Evolutionary conservation across 2,113 vertebrate species (phyloP), one percentile per base, ranked within the genome.

Genomic region (Euleptes europaea): DNA sequence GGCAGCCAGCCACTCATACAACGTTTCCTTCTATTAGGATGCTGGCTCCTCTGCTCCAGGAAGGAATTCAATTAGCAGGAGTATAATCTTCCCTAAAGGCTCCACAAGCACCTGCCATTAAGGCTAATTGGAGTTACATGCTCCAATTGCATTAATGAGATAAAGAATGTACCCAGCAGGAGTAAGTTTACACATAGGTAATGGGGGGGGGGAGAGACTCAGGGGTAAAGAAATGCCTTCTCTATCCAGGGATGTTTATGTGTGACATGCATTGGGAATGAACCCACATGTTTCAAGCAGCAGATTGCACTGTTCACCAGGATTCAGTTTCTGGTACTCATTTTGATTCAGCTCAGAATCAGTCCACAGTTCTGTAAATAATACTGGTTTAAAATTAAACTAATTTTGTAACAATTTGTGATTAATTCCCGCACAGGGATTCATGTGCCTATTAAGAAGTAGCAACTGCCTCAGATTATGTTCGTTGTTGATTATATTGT

Each of bases 51-150:
- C 40, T 49, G 40, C 26, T 51, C 40, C 38, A 72, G 17, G 40
- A 49, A 71, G 23, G 73, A 78, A 86, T 86, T 86, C 69, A 82
- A 82, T 86, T 86, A 86, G 80, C 38, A 86, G 38, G 63, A 78
- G 54, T 71, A 83, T 87, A 78, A 71, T 72, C 65, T 87, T 12
- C 26, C 51, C 8, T 72, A 54, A 77, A 78, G 40, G 23, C 49
- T 38, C 15, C 74, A 83, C 35, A 63, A 71, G 65, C 51, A 87
- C 66, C 51, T 49, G 51, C 51, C 66, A 83, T 87, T 78, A 83
- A 87, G 70, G 40, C 74, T 87, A 87, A 87, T 75, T 83, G 85
- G 74, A 63, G 17, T 65, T 82, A 78, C 63, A 86, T 76, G 72
- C 63, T 86, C 38, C 80, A 71, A 15, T 83, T 70, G 65, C 73